These are phyloP conservation scores for Brassicogethes aeneus DNA, from an alignment of 2,888 invertebrate species.

Conservation along the genomic window DNA sequence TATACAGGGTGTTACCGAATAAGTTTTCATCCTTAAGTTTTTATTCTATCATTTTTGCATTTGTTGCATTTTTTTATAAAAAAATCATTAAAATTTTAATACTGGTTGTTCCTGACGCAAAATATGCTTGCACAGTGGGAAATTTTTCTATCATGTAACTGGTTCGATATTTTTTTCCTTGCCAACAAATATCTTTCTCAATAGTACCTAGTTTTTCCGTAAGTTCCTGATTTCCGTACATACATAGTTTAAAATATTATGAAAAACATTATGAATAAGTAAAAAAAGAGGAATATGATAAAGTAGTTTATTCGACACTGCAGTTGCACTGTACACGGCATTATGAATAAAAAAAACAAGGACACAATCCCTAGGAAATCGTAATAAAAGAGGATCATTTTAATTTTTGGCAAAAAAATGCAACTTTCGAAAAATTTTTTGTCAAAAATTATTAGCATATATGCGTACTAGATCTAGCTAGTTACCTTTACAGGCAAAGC, in stretches of 20 bases:
- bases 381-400: not conserved
- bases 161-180: too few species aligned
- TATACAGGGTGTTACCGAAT: too few species aligned
- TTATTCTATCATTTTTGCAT: too few species aligned
- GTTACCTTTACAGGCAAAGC: conserved; percentile 9
- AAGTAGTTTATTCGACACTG: conserved; percentile 21
- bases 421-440: not conserved
- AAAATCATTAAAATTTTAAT: too few species aligned
- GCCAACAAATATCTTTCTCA: too few species aligned
- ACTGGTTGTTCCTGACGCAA: too few species aligned
- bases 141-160: too few species aligned
- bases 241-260: conserved; percentile 9
- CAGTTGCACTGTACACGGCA: conserved; percentile 18
- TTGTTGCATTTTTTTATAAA: too few species aligned
- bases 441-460: not conserved
- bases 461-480: conserved; percentile 7
- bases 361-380: conserved; percentile 1
- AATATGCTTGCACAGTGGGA: too few species aligned
- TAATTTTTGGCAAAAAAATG: not conserved
- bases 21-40: too few species aligned
- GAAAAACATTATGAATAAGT: conserved; percentile 14
- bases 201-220: conserved; percentile 18
- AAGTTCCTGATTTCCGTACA: conserved; percentile 15
- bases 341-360: conserved; percentile 1
- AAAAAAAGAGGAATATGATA: conserved; percentile 11